Evolutionary conservation across 1,140 invertebrate genomes (phyloP).

Genomic region (Drosophila santomea): DNA sequence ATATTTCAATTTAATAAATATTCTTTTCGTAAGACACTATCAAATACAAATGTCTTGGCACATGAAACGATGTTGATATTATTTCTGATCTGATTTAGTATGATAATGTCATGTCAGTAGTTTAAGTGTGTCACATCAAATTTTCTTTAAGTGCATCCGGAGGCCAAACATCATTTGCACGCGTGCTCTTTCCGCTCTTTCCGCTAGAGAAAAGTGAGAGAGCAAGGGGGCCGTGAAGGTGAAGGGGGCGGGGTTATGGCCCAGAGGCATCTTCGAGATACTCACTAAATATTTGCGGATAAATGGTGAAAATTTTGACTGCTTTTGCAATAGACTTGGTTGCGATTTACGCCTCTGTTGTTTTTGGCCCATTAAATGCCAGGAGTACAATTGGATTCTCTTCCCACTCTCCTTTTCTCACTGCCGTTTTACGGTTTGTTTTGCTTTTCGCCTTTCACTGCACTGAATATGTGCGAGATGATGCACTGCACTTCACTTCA

Average conservation of each 20-base stretch:
- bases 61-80: too few species aligned
- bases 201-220: conserved; percentile 21
- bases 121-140: background rate
- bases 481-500: conserved; percentile 15
- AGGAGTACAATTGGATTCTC: background rate
- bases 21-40: background rate
- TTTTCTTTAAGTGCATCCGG: background rate
- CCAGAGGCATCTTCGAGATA: conserved; percentile 72
- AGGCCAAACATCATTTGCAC: conserved; percentile 76
- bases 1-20: too few species aligned
- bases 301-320: conserved; percentile 84
- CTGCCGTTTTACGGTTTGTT: conserved; percentile 56
- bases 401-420: conserved; percentile 14
- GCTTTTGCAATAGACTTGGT: conserved; percentile 45
- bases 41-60: background rate
- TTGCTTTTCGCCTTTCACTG: conserved; percentile 44
- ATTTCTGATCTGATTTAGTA: too few species aligned
- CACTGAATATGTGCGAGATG: background rate
- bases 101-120: too few species aligned
- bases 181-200: conserved; percentile 74
- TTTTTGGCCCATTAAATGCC: conserved; percentile 24
- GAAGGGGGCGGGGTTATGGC: conserved; percentile 19
- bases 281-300: conserved; percentile 84
- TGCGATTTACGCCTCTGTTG: conserved; percentile 17
- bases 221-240: background rate